Base-by-base conservation (phyloP, 2,797 vertebrate species). In the Zalophus californianus region DNA sequence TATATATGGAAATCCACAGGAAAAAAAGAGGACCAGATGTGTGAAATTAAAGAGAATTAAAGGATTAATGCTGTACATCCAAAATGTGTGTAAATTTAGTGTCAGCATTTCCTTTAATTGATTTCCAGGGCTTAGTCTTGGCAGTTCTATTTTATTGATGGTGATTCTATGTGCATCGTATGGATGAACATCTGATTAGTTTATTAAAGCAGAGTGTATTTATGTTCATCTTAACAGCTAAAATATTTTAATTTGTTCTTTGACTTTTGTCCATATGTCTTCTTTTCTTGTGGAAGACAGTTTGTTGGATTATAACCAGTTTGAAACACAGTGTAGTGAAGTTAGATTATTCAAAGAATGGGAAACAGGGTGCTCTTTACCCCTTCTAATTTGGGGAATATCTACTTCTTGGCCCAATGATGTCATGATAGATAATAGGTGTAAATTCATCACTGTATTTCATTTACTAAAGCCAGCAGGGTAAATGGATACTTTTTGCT, bases 1-100 rank as follows among this genome's bases (percentile, higher is more conserved):
- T 52, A n/a, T 85, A 58, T 21, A 54, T 77, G 56, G 41, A 91
- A 97, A 96, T 77, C 48, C 54, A 50, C 14, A 75, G 23, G 25
- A 72, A 44, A 60, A 60, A 66, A 93, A 90, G 64, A 91, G 41
- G 21, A 73, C 56, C 77, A 94, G 52, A 88, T 92, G n/a, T 86
- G 66, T 93, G 60, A 90, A 96, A 87, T 95, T 86, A 87, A 73
- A 91, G 66, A 93, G 41, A 86, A 95, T 92, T 50, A 60, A 52
- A 87, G 78, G 77, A 90, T 95, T 95, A 94, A 93, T 90, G 66
- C 64, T 93, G 38, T 77, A 68, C 41, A 82, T 72, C 35, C 23
- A 54, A 84, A 96, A 87, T 83, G 38, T 84, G 44, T 96, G 52
- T 82, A 91, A 79, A 90, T 87, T 91, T 95, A 92, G 21, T 50